These are phyloP conservation scores for Semotilus atromaculatus DNA, from an alignment of 2,797 vertebrate genomes.

Conservation along the genomic window DNA sequence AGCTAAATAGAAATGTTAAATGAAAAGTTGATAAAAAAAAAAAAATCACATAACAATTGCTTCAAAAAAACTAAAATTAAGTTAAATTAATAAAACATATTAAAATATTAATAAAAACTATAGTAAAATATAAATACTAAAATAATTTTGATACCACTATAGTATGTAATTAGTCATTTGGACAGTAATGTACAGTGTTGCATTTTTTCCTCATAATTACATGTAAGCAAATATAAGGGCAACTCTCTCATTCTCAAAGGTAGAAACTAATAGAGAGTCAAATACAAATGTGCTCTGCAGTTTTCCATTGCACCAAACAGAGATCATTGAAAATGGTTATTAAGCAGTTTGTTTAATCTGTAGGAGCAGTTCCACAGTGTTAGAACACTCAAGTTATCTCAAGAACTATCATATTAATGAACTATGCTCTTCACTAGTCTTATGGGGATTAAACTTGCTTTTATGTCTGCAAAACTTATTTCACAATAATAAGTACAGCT, in stretches of 20 bases:
- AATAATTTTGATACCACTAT: neutral
- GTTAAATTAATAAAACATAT: no score
- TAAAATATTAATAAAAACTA: no score
- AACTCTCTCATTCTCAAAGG: neutral
- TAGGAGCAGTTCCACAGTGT: neutral
- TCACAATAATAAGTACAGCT: no score
- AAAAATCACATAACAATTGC: no score
- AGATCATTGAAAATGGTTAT: neutral
- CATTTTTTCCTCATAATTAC: neutral
- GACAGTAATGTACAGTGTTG: neutral
- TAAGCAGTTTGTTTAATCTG: constrained; percentile 6
- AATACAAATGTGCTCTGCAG: neutral
- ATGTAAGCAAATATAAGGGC: neutral
- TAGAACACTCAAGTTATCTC: neutral
- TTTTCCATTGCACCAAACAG: neutral
- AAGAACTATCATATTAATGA: neutral
- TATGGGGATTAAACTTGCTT: neutral
- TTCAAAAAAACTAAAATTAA: no score
- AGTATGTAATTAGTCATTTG: neutral
- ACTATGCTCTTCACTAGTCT: neutral
- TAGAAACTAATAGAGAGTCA: neutral
- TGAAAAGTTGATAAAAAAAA: no score
- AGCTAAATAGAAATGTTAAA: no score
- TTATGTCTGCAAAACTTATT: neutral
- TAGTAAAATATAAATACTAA: no score